Percentiles rank a stretch among this genome's conserved stretches.
Conservation (phyloP, 2,888 invertebrate genomes). For the Pinctada fucata region DNA sequence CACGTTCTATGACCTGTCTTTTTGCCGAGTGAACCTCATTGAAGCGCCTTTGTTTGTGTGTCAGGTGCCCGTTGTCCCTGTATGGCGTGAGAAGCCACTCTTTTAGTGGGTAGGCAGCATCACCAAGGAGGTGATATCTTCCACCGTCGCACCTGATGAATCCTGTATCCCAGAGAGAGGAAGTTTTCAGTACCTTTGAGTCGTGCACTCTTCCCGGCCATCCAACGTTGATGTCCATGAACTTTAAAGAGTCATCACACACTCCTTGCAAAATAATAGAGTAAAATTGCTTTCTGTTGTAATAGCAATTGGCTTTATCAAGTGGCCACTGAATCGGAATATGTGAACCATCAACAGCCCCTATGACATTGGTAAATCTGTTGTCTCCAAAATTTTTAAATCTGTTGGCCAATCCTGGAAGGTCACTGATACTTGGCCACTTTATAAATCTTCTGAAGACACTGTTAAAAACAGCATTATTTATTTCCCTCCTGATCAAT, state of each 20-base stretch:
- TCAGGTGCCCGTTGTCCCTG: conserved; percentile 34
- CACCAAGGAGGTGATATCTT: conserved; percentile 29
- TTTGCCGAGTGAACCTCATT: conserved; percentile 18
- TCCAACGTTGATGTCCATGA: conserved; percentile 31
- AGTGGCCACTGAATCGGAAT: conserved; percentile 20
- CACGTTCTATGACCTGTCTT: conserved; percentile 24
- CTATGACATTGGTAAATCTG: neutral
- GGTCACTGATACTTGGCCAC: no score
- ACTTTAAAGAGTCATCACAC: conserved; percentile 18
- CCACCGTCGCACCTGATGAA: conserved; percentile 20
- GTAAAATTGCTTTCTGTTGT: conserved; percentile 33
- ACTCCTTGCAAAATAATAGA: conserved; percentile 37
- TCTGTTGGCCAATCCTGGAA: no score
- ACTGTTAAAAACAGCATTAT: no score
- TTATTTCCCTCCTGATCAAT: no score
- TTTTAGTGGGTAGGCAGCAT: conserved; percentile 30
- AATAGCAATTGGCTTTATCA: conserved; percentile 23
- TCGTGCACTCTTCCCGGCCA: conserved; percentile 36
- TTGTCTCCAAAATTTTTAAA: no score
- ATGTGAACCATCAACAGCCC: conserved; percentile 35
- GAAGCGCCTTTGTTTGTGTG: conserved; percentile 6
- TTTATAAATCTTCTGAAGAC: no score
- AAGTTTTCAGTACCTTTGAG: conserved; percentile 27
- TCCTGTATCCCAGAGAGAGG: conserved; percentile 17
- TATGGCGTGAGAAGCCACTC: conserved; percentile 30